Evolutionary conservation across 1,140 invertebrate genomes (phyloP).

Genomic region (Drosophila watanabei): DNA sequence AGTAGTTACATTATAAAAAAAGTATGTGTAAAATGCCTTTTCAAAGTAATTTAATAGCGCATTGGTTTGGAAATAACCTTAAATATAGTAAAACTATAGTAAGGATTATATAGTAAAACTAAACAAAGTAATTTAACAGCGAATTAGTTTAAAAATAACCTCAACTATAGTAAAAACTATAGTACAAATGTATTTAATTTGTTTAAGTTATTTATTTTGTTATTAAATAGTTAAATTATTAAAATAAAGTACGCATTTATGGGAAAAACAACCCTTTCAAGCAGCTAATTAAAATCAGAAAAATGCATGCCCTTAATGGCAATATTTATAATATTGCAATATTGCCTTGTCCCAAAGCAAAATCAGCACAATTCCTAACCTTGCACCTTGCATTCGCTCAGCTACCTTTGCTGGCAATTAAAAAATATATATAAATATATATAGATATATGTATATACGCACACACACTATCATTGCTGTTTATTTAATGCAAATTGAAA

Average conservation of each 20-base stretch:
- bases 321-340: neutral
- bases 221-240: no score
- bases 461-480: constrained; percentile 13
- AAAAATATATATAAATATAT: constrained; percentile 2
- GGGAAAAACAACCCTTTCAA: neutral
- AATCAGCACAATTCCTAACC: constrained; percentile 11
- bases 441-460: neutral
- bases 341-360: neutral
- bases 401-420: constrained; percentile 5
- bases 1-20: no score
- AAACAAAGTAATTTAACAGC: neutral
- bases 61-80: no score
- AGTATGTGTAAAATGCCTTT: no score
- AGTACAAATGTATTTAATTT: no score
- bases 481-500: constrained; percentile 16
- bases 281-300: neutral
- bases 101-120: no score
- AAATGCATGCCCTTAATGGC: neutral
- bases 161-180: no score
- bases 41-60: no score
- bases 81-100: no score
- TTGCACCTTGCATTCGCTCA: constrained; percentile 4
- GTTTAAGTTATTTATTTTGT: no score
- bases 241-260: neutral
- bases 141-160: no score